Conservation (phyloP, 2,888 invertebrate genomes). For the Nymphalis urticae region DNA sequence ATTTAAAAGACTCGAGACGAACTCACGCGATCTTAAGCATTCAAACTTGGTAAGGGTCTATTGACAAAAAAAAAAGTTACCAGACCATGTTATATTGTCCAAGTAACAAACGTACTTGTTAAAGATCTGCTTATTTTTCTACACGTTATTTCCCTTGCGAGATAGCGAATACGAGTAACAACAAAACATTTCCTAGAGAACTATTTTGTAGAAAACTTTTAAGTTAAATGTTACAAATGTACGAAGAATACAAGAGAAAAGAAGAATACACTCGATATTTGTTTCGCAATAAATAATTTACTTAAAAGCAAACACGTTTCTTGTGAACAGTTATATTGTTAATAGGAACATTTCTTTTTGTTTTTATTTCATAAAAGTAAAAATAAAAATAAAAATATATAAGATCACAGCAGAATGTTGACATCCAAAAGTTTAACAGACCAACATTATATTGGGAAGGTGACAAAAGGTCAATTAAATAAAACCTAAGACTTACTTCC, state of each 20-base stretch:
- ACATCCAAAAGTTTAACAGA: too few species aligned
- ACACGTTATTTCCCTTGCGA: conserved; percentile 23
- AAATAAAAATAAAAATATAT: too few species aligned
- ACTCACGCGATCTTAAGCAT: conserved; percentile 16
- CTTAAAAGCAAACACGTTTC: not conserved
- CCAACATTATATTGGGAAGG: too few species aligned
- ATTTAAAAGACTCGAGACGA: conserved; percentile 30
- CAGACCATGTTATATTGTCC: conserved; percentile 12
- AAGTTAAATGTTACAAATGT: conserved; percentile 19
- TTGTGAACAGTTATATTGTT: not conserved
- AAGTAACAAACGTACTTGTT: conserved; percentile 20
- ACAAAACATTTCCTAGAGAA: conserved; percentile 21
- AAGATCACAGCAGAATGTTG: too few species aligned
- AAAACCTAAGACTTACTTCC: too few species aligned
- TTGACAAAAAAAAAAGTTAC: conserved; percentile 15
- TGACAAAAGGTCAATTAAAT: too few species aligned
- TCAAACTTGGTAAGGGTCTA: conserved; percentile 2
- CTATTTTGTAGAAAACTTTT: conserved; percentile 15
- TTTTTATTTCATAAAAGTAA: too few species aligned
- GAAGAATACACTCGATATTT: not conserved
- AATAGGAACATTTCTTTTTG: too few species aligned
- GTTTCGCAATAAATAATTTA: conserved; percentile 7
- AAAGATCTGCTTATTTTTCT: conserved; percentile 14
- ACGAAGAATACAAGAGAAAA: conserved; percentile 3
- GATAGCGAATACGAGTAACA: conserved; percentile 11